Evolutionary conservation across 2,113 vertebrate species (phyloP).

Genomic region (Willisornis vidua): DNA sequence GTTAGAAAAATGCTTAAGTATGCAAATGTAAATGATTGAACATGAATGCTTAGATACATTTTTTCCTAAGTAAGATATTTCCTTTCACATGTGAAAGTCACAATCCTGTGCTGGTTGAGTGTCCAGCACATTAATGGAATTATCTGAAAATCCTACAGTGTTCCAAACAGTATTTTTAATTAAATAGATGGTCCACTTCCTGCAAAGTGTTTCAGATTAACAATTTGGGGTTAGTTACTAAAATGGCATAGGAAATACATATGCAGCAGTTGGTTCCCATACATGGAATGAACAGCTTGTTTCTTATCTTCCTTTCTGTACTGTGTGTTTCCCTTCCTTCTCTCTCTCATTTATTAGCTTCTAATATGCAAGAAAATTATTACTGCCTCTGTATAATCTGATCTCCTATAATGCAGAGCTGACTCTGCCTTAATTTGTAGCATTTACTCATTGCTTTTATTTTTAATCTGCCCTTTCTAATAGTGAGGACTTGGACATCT

Average conservation of each 20-base stretch:
- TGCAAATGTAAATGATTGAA: background rate
- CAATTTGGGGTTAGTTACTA: background rate
- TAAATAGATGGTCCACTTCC: constrained; percentile 34
- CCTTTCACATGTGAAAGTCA: background rate
- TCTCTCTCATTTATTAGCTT: constrained; percentile 56
- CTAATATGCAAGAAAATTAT: constrained; percentile 63
- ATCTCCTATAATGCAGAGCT: background rate
- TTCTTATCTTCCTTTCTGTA: constrained; percentile 29
- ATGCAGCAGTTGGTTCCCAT: constrained; percentile 27
- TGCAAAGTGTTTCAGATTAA: constrained; percentile 52
- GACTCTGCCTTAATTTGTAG: background rate
- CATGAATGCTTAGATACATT: background rate
- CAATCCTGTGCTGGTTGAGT: background rate
- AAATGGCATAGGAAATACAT: constrained; percentile 33
- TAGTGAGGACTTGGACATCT: background rate
- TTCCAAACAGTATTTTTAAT: constrained; percentile 5
- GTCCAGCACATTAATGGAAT: background rate
- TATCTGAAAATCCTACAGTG: background rate
- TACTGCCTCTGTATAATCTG: constrained; percentile 26
- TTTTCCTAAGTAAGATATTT: background rate
- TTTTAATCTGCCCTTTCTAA: background rate
- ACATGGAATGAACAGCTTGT: constrained; percentile 13
- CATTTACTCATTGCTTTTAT: background rate
- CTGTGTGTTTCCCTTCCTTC: background rate
- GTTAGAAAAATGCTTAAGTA: background rate